phyloP scores from a whole-genome alignment of 2,888 invertebrate genomes.

The Danaus chrysippus region DNA sequence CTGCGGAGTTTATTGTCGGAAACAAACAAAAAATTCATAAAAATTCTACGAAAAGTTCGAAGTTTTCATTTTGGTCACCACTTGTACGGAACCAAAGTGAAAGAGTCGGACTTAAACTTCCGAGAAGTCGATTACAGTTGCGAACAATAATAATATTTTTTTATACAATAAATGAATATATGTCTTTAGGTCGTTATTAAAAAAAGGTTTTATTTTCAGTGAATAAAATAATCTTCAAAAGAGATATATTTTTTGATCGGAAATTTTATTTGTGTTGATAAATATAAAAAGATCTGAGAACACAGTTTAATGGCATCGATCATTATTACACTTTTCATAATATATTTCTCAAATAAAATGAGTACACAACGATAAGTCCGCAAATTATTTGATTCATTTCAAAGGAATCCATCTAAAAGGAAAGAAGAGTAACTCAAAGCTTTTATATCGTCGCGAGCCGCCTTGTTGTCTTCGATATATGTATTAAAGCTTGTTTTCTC shows the following conservation, averaged over 20 bases:
- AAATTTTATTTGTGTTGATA: background rate
- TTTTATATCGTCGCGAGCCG: conserved; percentile 75
- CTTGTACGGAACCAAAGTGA: conserved; percentile 47
- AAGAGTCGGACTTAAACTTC: conserved; percentile 59
- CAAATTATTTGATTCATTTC: conserved; percentile 78
- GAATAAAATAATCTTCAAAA: background rate
- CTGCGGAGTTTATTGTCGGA: conserved; percentile 57
- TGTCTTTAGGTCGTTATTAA: background rate
- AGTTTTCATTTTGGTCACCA: conserved; percentile 59
- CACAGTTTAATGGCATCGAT: conserved; percentile 46
- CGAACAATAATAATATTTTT: conserved; percentile 45
- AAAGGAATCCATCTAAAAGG: conserved; percentile 76
- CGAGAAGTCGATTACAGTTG: conserved; percentile 73
- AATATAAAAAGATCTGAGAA: conserved; percentile 25
- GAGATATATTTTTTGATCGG: too few species aligned
- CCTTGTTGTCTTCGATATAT: conserved; percentile 78
- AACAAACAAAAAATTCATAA: conserved; percentile 67
- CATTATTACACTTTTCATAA: conserved; percentile 59
- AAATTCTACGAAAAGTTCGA: conserved; percentile 56
- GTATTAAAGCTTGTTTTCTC: conserved; percentile 77
- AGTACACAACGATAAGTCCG: conserved; percentile 62
- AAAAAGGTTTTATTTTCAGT: background rate
- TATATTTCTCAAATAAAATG: conserved; percentile 61
- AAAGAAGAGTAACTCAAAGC: conserved; percentile 77
- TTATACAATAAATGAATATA: conserved; percentile 23